Percentiles rank a stretch among this genome's conserved stretches.
phyloP scores from a whole-genome alignment of 2,113 vertebrate species.

The Triplophysa tibetana region DNA sequence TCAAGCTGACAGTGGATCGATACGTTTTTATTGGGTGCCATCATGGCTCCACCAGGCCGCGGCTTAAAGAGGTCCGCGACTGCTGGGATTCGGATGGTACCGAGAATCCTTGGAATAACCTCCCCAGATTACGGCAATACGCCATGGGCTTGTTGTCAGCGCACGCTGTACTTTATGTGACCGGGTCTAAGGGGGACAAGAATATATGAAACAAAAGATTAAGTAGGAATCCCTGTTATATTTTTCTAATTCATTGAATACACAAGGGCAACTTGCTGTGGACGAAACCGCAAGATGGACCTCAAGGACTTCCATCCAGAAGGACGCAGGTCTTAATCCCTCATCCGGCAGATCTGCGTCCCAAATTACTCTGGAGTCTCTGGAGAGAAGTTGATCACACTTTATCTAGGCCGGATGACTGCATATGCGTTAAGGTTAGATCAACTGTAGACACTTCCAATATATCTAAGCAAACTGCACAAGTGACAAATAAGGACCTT shows the following conservation, averaged over 20 bases:
- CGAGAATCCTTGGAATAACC: conserved; percentile 44
- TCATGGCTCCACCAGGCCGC: conserved; percentile 35
- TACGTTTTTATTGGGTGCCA: conserved; percentile 51
- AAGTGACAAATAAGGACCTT: background rate
- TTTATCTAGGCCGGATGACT: background rate
- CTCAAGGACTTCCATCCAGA: background rate
- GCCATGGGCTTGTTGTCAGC: conserved; percentile 41
- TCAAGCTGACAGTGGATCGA: conserved; percentile 48
- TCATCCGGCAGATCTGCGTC: conserved; percentile 24
- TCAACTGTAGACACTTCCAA: conserved; percentile 8
- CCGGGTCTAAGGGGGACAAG: conserved; percentile 18
- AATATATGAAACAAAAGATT: conserved; percentile 30
- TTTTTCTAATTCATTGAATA: conserved; percentile 10
- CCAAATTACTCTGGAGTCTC: conserved; percentile 20
- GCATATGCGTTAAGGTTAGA: background rate
- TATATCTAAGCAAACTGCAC: background rate
- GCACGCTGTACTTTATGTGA: conserved; percentile 22
- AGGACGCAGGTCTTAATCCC: background rate
- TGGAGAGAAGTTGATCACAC: background rate
- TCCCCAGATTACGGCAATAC: conserved; percentile 6
- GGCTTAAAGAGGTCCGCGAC: conserved; percentile 44
- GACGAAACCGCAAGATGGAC: background rate
- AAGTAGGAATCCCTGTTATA: conserved; percentile 9
- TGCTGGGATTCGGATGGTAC: conserved; percentile 16
- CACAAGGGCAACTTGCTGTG: background rate